Evolutionary conservation across 2,888 invertebrate genomes (phyloP).

Genomic region (Drosophila rubida): DNA sequence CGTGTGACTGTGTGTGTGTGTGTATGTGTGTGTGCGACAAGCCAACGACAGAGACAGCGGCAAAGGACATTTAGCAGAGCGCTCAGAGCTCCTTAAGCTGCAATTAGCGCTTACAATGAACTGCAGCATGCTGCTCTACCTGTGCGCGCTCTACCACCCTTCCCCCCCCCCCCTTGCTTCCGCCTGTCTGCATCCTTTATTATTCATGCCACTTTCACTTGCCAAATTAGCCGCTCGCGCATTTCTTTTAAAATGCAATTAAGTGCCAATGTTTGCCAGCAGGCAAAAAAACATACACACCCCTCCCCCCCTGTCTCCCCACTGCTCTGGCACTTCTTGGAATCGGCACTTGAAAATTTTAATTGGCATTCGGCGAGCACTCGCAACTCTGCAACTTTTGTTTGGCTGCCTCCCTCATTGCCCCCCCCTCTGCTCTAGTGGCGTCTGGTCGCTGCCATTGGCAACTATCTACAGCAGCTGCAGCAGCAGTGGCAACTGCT

Average conservation of each 20-base stretch:
- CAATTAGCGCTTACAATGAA: slow-evolving; percentile 73
- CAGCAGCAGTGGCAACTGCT: neutral
- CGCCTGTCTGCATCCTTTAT: slow-evolving; percentile 56
- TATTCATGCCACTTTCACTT: slow-evolving; percentile 75
- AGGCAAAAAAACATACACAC: slow-evolving; percentile 27
- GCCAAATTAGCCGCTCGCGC: slow-evolving; percentile 70
- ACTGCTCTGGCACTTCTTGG: neutral
- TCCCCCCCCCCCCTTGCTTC: neutral
- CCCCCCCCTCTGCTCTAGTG: neutral
- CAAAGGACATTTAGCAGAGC: slow-evolving; percentile 51
- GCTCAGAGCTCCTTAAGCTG: slow-evolving; percentile 63
- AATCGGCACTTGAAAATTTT: slow-evolving; percentile 64
- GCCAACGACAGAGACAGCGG: slow-evolving; percentile 11
- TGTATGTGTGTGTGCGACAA: slow-evolving; percentile 2
- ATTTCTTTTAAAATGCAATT: slow-evolving; percentile 75
- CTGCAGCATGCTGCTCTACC: slow-evolving; percentile 20
- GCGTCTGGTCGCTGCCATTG: slow-evolving; percentile 28
- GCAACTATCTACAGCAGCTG: slow-evolving; percentile 28
- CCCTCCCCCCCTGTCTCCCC: neutral
- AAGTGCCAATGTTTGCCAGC: slow-evolving; percentile 66
- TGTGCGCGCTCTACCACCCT: neutral
- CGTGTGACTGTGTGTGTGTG: neutral
- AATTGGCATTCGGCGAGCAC: slow-evolving; percentile 70
- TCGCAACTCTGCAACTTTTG: slow-evolving; percentile 63
- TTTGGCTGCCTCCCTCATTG: slow-evolving; percentile 31